Evolutionary conservation across 2,113 vertebrate genomes (phyloP).

Genomic region (Microtus montanus): DNA sequence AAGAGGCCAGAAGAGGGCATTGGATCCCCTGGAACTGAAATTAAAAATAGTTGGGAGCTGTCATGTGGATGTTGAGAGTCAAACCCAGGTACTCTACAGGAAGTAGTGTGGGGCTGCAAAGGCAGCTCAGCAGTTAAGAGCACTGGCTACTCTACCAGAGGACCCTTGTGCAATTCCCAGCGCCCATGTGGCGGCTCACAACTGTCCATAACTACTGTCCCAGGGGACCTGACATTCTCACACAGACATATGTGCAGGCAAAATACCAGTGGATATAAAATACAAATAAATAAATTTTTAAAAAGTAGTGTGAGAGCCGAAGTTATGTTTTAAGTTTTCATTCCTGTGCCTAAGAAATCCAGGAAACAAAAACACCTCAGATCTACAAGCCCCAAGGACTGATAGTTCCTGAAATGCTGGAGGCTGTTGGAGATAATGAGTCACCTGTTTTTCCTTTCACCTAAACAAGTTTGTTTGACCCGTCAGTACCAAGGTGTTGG

Average conservation of each 20-base stretch:
- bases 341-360: background rate
- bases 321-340: background rate
- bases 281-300: too few relatives aligned
- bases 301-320: background rate
- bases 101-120: background rate
- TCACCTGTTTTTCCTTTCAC: background rate
- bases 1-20: background rate
- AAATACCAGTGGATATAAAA: too few relatives aligned
- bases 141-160: too few relatives aligned
- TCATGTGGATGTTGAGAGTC: background rate
- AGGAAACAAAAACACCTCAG: background rate
- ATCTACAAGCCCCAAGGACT: background rate
- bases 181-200: too few relatives aligned
- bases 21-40: background rate
- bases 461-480: background rate
- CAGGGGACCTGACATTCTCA: too few relatives aligned
- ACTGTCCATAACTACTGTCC: too few relatives aligned
- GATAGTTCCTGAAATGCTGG: background rate
- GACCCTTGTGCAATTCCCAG: too few relatives aligned
- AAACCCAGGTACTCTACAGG: background rate
- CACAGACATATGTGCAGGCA: too few relatives aligned
- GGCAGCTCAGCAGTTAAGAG: too few relatives aligned
- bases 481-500: background rate
- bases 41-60: background rate
- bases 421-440: background rate